Conservation (phyloP, 2,888 invertebrate species). For the Laspeyria flexula region DNA sequence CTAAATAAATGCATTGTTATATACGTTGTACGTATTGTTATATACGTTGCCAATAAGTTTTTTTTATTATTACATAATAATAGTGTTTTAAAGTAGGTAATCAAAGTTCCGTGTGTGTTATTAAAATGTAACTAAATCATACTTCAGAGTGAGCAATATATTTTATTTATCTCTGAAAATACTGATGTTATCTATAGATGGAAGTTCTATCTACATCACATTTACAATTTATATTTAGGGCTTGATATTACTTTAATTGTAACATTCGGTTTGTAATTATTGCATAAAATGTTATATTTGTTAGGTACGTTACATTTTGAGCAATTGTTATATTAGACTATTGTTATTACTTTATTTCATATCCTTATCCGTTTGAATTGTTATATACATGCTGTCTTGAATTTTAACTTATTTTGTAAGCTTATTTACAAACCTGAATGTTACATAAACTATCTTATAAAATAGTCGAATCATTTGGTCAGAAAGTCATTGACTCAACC, state of each 20-base stretch:
- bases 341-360: background rate
- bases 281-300: background rate
- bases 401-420: background rate
- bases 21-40: no score
- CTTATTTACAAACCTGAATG: constrained; percentile 26
- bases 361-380: background rate
- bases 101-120: no score
- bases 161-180: constrained; percentile 33
- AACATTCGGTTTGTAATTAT: constrained; percentile 18
- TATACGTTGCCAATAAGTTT: no score
- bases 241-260: constrained; percentile 23
- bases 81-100: no score
- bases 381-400: background rate
- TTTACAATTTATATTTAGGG: constrained; percentile 61
- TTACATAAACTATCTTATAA: constrained; percentile 5
- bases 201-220: constrained; percentile 55
- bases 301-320: background rate
- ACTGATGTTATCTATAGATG: constrained; percentile 18
- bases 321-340: background rate
- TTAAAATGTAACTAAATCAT: constrained; percentile 5
- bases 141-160: constrained; percentile 27
- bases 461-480: constrained; percentile 9
- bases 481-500: constrained; percentile 42
- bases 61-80: no score
- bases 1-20: no score